These are phyloP conservation scores for Gobio occitaniae DNA, from an alignment of 2,797 vertebrate genomes.

Conservation along the genomic window DNA sequence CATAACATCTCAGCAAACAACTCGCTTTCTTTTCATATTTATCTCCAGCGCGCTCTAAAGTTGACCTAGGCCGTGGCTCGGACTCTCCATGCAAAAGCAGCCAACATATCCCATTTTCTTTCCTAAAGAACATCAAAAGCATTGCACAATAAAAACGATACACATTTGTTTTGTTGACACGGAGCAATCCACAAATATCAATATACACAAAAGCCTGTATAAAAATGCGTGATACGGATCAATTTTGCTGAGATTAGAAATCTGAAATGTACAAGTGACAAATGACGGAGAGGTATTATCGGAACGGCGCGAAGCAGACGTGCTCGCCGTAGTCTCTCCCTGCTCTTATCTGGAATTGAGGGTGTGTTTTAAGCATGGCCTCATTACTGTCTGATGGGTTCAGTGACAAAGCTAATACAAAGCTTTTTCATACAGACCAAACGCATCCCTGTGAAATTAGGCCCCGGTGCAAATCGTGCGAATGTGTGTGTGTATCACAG, in stretches of 20 bases:
- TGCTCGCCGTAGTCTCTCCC: constrained; percentile 29
- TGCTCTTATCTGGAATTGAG: constrained; percentile 52
- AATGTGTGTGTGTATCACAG: constrained; percentile 43
- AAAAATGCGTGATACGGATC: constrained; percentile 29
- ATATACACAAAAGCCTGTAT: constrained; percentile 46
- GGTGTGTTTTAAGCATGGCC: constrained; percentile 59
- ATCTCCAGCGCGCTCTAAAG: background rate
- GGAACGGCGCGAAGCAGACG: constrained; percentile 23
- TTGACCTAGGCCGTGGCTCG: background rate
- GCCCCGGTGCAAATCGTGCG: constrained; percentile 57
- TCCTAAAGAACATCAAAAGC: constrained; percentile 18
- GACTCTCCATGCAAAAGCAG: background rate
- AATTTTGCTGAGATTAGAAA: constrained; percentile 30
- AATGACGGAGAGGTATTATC: constrained; percentile 48
- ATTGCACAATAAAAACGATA: constrained; percentile 21
- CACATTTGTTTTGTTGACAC: constrained; percentile 46
- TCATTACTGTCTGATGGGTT: constrained; percentile 62
- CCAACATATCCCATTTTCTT: background rate
- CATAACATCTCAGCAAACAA: background rate
- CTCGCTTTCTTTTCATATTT: background rate
- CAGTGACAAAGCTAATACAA: constrained; percentile 65
- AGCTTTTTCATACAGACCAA: constrained; percentile 60
- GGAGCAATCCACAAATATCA: constrained; percentile 40
- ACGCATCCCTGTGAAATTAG: constrained; percentile 64
- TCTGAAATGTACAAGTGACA: constrained; percentile 44